A percentile compares a stretch with the other conserved stretches of the same genome.
These are phyloP conservation scores for Drosophila obscura DNA, from an alignment of 1,140 invertebrate genomes.

Conservation along the genomic window DNA sequence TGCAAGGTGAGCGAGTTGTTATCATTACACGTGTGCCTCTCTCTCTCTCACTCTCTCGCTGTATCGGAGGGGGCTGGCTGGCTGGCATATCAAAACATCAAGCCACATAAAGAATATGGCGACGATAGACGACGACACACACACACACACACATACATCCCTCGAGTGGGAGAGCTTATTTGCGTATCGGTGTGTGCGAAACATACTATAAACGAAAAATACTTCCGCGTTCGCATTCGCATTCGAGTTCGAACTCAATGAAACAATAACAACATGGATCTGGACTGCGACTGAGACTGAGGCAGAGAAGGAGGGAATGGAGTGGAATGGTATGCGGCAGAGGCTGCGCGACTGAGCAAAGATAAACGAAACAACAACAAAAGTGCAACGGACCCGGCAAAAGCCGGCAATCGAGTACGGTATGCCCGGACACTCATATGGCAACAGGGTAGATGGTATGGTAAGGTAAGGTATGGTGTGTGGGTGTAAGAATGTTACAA, in stretches of 20 bases:
- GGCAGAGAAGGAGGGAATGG: conserved; percentile 50
- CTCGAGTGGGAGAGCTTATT: conserved; percentile 44
- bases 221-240: conserved; percentile 69
- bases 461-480: no score
- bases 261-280: conserved; percentile 59
- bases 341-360: not conserved
- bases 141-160: conserved; percentile 3
- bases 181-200: conserved; percentile 57
- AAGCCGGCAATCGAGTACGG: no score
- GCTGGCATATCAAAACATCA: conserved; percentile 62
- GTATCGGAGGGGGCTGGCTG: not conserved
- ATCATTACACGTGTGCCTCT: conserved; percentile 68
- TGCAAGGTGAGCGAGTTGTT: conserved; percentile 78
- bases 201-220: conserved; percentile 47
- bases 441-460: no score
- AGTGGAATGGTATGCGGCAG: conserved; percentile 27
- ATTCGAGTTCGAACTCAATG: conserved; percentile 56
- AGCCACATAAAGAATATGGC: conserved; percentile 66
- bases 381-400: no score
- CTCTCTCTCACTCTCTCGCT: conserved; percentile 5
- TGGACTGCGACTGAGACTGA: conserved; percentile 14
- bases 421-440: no score
- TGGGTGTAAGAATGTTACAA: no score
- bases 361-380: no score
- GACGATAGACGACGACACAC: conserved; percentile 50